Percentiles rank a stretch among this genome's conserved stretches.
phyloP scores from a whole-genome alignment of 2,888 invertebrate genomes.

The Megaustenia siamemsis region DNA sequence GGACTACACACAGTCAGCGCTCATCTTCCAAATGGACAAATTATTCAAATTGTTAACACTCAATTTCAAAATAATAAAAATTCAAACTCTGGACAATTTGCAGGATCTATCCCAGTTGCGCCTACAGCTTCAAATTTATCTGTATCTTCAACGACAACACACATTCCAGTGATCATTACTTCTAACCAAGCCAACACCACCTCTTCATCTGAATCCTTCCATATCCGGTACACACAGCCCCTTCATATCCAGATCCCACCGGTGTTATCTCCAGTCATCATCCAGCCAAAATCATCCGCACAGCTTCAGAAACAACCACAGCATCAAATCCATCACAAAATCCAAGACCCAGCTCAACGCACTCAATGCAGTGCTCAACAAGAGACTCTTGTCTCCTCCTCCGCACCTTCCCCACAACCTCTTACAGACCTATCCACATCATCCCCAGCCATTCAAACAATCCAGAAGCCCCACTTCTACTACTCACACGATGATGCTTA shows the following conservation, averaged over 20 bases:
- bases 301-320: neutral
- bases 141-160: neutral
- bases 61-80: neutral
- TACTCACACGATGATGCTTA: neutral
- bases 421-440: neutral
- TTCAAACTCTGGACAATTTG: neutral
- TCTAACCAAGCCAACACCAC: neutral
- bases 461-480: conserved; percentile 6
- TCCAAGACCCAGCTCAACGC: neutral
- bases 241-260: conserved; percentile 51
- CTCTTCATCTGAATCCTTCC: neutral
- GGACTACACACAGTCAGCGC: neutral
- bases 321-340: neutral
- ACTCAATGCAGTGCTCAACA: neutral
- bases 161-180: neutral
- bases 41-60: conserved; percentile 44
- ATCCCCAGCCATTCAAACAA: conserved; percentile 11
- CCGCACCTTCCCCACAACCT: conserved; percentile 1
- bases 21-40: conserved; percentile 48
- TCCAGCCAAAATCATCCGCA: neutral
- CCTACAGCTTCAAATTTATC: conserved; percentile 9
- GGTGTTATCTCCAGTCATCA: conserved; percentile 21
- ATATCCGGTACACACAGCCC: conserved; percentile 32
- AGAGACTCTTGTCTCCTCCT: neutral
- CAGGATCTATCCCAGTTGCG: neutral